Base-by-base conservation (phyloP, 2,888 invertebrate genomes). In the Iselma pallidipennis region DNA sequence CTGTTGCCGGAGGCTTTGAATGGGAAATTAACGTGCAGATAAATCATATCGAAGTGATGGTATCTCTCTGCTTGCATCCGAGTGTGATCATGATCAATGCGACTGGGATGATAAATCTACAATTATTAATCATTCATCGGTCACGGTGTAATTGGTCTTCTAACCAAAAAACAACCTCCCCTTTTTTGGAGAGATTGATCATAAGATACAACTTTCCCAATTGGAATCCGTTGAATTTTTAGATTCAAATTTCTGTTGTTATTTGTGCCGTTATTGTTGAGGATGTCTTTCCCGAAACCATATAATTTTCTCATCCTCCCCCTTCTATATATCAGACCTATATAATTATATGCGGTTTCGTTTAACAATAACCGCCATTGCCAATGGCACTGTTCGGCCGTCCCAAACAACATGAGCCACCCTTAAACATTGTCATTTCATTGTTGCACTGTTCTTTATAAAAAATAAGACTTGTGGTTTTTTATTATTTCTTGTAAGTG, bases 71-170 rank as follows among this genome's bases (percentile, higher is more conserved):
- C 69, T 70, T 70, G 70, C 67, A 70, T 73, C 67, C 73, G 68
- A 74, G 74, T 74, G 75, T 72, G 73, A 77, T 75, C 76, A 76
- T 78, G 78, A 78, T 79, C 78, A 77, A 78, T 77, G 77, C 74
- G 70, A 70, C 68, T 69, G 66, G 45, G 67, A 74, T 78, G 78
- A 79, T 79, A 78, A 79, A 79, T 79, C 75, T 74, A 75, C 74
- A 76, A 75, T 77, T 79, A 80, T 80, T 79, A 78, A 79, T 80
- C 79, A 78, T 76, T 76, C 76, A 75, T 80, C 78, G 74, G 78
- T 78, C 78, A 78, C 75, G 73, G 75, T 77, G 72, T 80, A 79
- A 80, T 80, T 80, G 45, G 45, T 45, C 21, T 21, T 45, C 2
- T n/a, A 4, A 45, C 10, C 12, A 4, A 23, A 45, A 21, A 10